A percentile compares a stretch with the other conserved stretches of the same genome.
phyloP scores from a whole-genome alignment of 2,797 vertebrate genomes.

The Merluccius polli region DNA sequence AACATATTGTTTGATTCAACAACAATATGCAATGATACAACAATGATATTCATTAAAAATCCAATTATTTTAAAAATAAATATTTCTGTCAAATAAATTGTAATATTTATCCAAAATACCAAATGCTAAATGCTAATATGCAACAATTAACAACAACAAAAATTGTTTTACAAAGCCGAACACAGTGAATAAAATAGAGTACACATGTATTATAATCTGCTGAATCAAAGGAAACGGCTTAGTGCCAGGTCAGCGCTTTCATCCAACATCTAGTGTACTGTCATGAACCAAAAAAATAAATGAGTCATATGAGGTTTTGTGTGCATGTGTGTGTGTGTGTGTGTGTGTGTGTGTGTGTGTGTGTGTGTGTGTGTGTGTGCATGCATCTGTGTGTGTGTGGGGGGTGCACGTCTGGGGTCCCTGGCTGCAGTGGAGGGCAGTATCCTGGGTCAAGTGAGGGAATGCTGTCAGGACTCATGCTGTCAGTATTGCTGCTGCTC shows the following conservation, averaged over 20 bases:
- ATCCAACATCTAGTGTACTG: too few relatives aligned
- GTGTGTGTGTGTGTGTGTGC: too few relatives aligned
- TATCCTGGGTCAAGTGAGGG: conserved; percentile 2
- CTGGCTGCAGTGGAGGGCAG: neutral
- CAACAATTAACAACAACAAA: too few relatives aligned
- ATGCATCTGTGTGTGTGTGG: conserved; percentile 22
- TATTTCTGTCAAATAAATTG: too few relatives aligned
- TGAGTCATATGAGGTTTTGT: too few relatives aligned
- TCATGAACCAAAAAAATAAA: too few relatives aligned
- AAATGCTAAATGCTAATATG: neutral
- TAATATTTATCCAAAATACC: neutral
- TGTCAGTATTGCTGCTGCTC: neutral
- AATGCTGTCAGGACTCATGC: conserved; percentile 4
- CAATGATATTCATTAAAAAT: too few relatives aligned
- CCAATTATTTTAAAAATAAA: too few relatives aligned
- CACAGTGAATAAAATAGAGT: neutral
- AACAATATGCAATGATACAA: too few relatives aligned
- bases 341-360: neutral
- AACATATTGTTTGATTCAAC: too few relatives aligned
- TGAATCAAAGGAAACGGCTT: neutral
- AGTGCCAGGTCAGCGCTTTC: too few relatives aligned
- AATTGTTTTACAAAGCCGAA: neutral
- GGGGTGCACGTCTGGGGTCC: conserved; percentile 19
- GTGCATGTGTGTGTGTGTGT: conserved; percentile 21
- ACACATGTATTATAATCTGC: neutral